Percentiles rank a stretch among this genome's conserved stretches.
phyloP scores from a whole-genome alignment of 2,888 invertebrate species.

The Apodemia duryi region DNA sequence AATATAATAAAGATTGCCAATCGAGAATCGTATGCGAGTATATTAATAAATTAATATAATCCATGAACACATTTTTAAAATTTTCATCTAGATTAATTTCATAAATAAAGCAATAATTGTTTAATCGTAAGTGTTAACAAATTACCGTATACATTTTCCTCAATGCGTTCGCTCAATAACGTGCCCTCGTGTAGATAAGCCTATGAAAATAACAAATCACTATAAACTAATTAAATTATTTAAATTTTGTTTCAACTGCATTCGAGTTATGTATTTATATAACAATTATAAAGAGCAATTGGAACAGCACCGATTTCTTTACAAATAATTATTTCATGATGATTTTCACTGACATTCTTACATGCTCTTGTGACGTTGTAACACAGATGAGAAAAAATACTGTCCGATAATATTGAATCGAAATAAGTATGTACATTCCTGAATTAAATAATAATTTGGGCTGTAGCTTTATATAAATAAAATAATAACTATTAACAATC shows the following conservation, averaged over 20 bases:
- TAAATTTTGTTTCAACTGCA: slow-evolving; percentile 17
- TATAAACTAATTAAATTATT: slow-evolving; percentile 13
- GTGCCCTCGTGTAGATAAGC: slow-evolving; percentile 17
- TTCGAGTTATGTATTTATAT: slow-evolving; percentile 28
- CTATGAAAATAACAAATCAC: slow-evolving; percentile 33
- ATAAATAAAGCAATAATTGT: neutral
- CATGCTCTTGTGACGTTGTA: neutral
- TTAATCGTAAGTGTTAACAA: neutral
- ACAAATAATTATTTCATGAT: slow-evolving; percentile 16
- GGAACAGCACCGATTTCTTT: slow-evolving; percentile 33
- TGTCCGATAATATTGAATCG: neutral
- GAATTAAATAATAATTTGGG: neutral
- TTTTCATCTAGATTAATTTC: neutral
- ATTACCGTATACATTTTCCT: neutral
- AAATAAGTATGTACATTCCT: neutral
- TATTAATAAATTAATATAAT: too few species aligned
- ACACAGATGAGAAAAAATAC: slow-evolving; percentile 15
- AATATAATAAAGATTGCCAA: neutral
- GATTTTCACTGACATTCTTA: neutral
- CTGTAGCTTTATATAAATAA: neutral
- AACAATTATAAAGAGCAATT: slow-evolving; percentile 26
- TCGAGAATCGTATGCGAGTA: neutral
- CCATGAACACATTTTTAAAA: neutral
- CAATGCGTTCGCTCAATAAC: neutral
- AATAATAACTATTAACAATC: neutral